Conservation (phyloP, 2,797 vertebrate genomes). For the Ibycter americanus region DNA sequence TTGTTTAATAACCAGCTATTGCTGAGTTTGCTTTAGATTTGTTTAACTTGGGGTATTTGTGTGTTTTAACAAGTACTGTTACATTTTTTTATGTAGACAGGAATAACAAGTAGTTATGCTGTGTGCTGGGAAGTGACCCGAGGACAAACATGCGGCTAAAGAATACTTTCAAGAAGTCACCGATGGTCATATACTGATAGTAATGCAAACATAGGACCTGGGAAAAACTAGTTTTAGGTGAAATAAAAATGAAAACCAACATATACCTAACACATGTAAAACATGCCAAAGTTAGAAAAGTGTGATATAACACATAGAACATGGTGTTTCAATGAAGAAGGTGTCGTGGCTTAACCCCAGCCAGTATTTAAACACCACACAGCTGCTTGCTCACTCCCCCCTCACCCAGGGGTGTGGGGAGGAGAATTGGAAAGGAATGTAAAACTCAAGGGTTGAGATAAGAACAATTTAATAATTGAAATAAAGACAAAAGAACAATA, state of each 20-base stretch:
- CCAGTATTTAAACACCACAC: too few relatives aligned
- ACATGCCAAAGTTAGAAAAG: background rate
- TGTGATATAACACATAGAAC: background rate
- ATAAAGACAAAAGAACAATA: too few relatives aligned
- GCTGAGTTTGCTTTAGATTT: background rate
- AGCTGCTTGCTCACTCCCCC: too few relatives aligned
- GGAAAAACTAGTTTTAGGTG: background rate
- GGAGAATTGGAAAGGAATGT: too few relatives aligned
- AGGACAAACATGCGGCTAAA: background rate
- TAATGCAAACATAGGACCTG: background rate
- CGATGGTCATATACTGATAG: background rate
- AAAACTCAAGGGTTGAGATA: too few relatives aligned
- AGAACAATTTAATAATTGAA: too few relatives aligned
- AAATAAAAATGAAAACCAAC: background rate
- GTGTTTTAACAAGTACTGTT: background rate
- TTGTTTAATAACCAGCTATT: background rate
- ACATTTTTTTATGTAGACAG: background rate
- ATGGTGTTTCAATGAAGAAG: background rate
- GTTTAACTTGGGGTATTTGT: background rate
- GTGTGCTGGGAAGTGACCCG: background rate
- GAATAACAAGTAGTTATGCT: background rate
- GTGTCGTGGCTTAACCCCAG: too few relatives aligned
- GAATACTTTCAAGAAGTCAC: background rate
- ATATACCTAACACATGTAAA: background rate
- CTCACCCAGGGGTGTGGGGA: too few relatives aligned